Evolutionary conservation across 2,113 vertebrate genomes (phyloP), one percentile per base, ranked within the genome.

Genomic region (Cinclus mexicanus): DNA sequence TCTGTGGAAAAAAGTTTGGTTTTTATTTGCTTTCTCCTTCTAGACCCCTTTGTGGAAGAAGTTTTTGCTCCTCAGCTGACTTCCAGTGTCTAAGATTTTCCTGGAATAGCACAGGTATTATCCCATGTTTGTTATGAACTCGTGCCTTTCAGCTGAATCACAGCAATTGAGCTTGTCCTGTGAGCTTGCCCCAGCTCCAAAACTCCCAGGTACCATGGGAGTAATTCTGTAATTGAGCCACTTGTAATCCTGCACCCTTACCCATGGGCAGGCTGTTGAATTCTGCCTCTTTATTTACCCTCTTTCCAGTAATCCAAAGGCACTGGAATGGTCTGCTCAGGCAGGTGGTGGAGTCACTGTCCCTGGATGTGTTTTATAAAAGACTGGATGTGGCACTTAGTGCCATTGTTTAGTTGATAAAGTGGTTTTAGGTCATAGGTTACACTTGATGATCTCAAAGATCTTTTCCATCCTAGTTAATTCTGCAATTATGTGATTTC

Each of bases 131-230:
- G 9, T 35, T 59, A 41, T 5, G 20, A 67, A 21, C 20, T 44
- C 47, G 11, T 52, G 14, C 33, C 31, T 57, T 37, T 71, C 33
- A 69, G 75, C 28, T 69, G 59, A 80, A 55, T 59, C 35, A 39
- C 31, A 86, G 28, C 22, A 79, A 42, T 0, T 42, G 52, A 37
- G 41, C 7, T 67, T 63, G 39, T 31, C 25, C 46, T 49, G 25
- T 23, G 24, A 72, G 11, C 10, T 79, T 21, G 10, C 3, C 49
- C 10, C 0, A 0, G 0, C 39, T n/a, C 15, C 2, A 2, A 35
- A 88, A 21, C 28, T 92, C 11, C n/a, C 35, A 59, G 17, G 9
- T 10, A 31, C 14, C 46, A 14, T 4, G 19, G 8, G 16, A 44
- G 42, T 16, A 44, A 44, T 44, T 44, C 28, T 63, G 52, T 29